phyloP scores from a whole-genome alignment of 2,113 vertebrate genomes.

The Noturus placidus region DNA sequence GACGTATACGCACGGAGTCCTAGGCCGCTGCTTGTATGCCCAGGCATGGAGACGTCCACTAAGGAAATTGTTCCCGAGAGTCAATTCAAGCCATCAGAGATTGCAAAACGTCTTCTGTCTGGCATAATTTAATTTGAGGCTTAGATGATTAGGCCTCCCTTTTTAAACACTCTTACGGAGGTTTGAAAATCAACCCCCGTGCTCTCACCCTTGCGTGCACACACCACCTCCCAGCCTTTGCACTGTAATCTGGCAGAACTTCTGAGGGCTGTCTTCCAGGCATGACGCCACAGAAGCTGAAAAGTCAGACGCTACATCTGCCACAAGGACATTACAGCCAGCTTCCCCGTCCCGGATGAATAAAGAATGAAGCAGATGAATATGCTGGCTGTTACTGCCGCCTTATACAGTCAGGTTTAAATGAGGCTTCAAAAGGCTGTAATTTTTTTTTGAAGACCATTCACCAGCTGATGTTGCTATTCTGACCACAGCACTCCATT shows the following conservation, averaged over 20 bases:
- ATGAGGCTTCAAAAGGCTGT: neutral
- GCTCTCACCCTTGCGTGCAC: neutral
- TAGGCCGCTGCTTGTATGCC: slow-evolving; percentile 48
- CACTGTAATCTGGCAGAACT: slow-evolving; percentile 41
- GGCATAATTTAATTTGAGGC: slow-evolving; percentile 58
- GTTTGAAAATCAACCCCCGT: slow-evolving; percentile 18
- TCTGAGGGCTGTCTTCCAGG: slow-evolving; percentile 33
- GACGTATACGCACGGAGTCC: slow-evolving; percentile 17
- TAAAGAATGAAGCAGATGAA: slow-evolving; percentile 8
- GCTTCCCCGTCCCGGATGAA: slow-evolving; percentile 6
- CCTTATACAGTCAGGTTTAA: slow-evolving; percentile 27
- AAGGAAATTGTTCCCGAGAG: slow-evolving; percentile 47
- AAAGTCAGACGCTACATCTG: slow-evolving; percentile 39
- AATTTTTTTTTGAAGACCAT: neutral
- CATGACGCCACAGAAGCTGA: slow-evolving; percentile 35
- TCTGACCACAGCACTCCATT: slow-evolving; percentile 30
- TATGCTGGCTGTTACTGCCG: neutral
- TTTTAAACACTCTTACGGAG: slow-evolving; percentile 45
- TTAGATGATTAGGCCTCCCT: slow-evolving; percentile 56
- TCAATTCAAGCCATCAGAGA: slow-evolving; percentile 53
- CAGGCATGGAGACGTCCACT: slow-evolving; percentile 50
- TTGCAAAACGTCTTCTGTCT: slow-evolving; percentile 49
- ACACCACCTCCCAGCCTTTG: slow-evolving; percentile 21
- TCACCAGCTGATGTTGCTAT: slow-evolving; percentile 31
- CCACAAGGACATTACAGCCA: slow-evolving; percentile 1